A percentile compares a stretch with the other conserved stretches of the same genome.
Evolutionary conservation across 2,113 vertebrate species (phyloP).

Genomic region (Eublepharis macularius): DNA sequence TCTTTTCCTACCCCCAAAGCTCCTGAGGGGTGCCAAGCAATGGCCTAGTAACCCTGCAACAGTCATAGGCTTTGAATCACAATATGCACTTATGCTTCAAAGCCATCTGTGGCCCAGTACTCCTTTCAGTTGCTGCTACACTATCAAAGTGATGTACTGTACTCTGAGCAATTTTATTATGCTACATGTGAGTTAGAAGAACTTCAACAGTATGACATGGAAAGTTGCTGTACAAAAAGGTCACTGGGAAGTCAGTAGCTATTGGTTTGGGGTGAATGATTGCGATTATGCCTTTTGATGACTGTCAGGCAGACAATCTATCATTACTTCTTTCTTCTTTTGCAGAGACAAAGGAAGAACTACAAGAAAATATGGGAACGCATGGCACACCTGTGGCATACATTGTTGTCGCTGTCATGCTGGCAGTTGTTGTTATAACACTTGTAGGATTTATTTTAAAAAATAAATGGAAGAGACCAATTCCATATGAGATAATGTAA

Average conservation of each 20-base stretch:
- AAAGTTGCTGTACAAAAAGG: not conserved
- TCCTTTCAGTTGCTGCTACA: not conserved
- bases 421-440: not conserved
- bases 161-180: not conserved
- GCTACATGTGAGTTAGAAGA: not conserved
- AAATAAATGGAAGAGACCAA: not conserved
- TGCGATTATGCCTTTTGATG: not conserved
- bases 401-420: not conserved
- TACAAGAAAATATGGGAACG: not conserved
- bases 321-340: not conserved
- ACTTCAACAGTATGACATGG: not conserved
- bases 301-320: accelerated
- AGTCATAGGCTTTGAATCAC: not conserved
- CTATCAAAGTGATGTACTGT: not conserved
- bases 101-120: not conserved
- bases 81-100: not conserved
- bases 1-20: too few relatives aligned
- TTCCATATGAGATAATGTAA: not conserved
- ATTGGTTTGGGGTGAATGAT: not conserved
- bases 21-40: too few relatives aligned
- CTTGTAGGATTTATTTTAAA: slow-evolving; percentile 23
- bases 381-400: accelerated
- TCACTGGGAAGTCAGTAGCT: not conserved
- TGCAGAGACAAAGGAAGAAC: not conserved
- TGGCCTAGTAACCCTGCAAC: too few relatives aligned